These are phyloP conservation scores for Smittia aterrima DNA, from an alignment of 2,888 invertebrate species.

Conservation along the genomic window DNA sequence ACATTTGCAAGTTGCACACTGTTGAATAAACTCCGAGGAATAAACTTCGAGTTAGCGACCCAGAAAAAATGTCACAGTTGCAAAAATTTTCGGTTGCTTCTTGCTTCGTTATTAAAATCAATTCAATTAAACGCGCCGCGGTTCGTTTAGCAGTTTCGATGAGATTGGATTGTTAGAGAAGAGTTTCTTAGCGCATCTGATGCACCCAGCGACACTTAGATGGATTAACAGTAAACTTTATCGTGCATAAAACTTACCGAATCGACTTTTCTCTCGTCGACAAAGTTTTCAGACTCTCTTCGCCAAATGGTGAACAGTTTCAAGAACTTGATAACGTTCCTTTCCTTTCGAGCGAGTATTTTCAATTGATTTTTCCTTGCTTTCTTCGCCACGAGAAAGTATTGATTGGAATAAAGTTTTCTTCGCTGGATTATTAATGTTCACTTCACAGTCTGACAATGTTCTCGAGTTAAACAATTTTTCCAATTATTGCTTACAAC, in stretches of 20 bases:
- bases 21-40: background rate
- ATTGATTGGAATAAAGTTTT: background rate
- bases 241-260: constrained; percentile 19
- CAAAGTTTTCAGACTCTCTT: constrained; percentile 1
- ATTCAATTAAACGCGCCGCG: background rate
- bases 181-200: background rate
- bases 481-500: constrained; percentile 1
- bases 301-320: background rate
- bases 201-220: background rate
- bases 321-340: background rate
- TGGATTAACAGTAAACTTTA: constrained; percentile 1
- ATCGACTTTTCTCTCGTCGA: background rate
- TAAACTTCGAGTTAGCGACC: background rate
- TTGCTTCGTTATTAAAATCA: background rate
- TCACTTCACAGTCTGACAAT: background rate
- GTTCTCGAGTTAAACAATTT: background rate
- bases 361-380: background rate
- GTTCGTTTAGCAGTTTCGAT: background rate
- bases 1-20: background rate
- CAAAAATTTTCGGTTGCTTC: background rate
- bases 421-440: background rate
- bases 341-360: background rate
- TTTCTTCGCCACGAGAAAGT: background rate
- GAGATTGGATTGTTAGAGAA: background rate
- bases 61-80: constrained; percentile 2